Percentiles rank a stretch among this genome's conserved stretches.
phyloP scores from a whole-genome alignment of 2,113 vertebrate species.

The Stictonetta naevosa region DNA sequence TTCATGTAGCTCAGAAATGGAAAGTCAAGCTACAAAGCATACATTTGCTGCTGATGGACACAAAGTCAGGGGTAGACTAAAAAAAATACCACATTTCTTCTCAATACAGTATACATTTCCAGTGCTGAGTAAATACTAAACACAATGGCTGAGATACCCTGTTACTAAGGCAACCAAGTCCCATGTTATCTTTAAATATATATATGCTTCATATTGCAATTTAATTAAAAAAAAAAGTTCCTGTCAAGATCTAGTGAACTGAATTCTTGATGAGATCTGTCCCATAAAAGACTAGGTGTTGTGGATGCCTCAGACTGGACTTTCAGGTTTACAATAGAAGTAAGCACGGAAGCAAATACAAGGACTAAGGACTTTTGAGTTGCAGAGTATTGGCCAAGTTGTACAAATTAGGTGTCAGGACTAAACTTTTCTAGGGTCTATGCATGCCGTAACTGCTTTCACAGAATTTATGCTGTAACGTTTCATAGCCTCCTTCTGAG shows the following conservation, averaged over 20 bases:
- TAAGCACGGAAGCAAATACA: neutral
- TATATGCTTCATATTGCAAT: neutral
- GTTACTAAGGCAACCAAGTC: conserved; percentile 56
- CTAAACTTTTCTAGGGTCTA: neutral
- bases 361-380: neutral
- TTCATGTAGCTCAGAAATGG: conserved; percentile 42
- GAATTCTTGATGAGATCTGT: neutral
- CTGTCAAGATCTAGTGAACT: neutral
- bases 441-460: neutral
- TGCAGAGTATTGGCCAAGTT: neutral
- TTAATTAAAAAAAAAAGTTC: neutral
- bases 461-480: neutral
- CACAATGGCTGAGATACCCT: neutral
- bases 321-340: neutral
- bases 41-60: conserved; percentile 10
- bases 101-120: conserved; percentile 2
- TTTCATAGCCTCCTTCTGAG: neutral
- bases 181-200: conserved; percentile 8
- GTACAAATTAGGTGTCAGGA: neutral
- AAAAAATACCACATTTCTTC: conserved; percentile 31
- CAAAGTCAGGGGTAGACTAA: neutral
- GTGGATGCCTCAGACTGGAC: neutral
- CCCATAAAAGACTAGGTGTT: neutral
- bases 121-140: conserved; percentile 54
- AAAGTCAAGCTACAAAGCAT: conserved; percentile 24